Evolutionary conservation across 2,797 vertebrate genomes (phyloP), one percentile per base, ranked within the genome.

Genomic region (Scolopax bukidnonensis): DNA sequence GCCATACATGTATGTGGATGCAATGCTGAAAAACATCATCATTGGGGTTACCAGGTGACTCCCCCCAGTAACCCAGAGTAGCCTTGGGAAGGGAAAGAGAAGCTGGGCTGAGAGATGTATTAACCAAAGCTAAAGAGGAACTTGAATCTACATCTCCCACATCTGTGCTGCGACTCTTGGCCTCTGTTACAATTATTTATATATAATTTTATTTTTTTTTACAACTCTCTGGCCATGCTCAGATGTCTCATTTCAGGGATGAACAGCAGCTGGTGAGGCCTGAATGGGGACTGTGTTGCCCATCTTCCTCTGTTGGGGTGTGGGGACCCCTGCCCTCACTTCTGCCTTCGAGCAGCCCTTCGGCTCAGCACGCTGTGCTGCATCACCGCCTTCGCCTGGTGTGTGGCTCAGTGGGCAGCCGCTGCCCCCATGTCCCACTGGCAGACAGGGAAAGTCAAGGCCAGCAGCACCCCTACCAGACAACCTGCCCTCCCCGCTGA

Each of bases 311-410:
- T 85, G 56, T 1, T 1, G 5, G 68, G 50, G 17, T 48, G 10
- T 19, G n/a, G 28, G 54, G 6, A 79, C 10, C 56, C 69, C 47
- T 59, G 38, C 23, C 33, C 75, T 79, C 30, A 2, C 28, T 89
- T 70, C 71, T 89, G 87, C 75, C 68, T 47, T 48, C 0, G 0
- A 61, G 59, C 50, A 80, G 71, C 78, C n/a, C 47, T 38, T 38
- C 12, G 1, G 69, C 75, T 88, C 47, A 28, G 11, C 10, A 3
- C 11, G 25, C 43, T 47, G 56, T 14, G 12, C 61, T 24, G 47
- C 51, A 47, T 7, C 70, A 2, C 33, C 0, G 0, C 70, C 50
- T 7, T 1, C 3, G 2, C 40, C 38, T 2, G 0, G n/a, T 0
- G 0, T 21, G 38, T 2, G 0, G 11, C 56, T 0, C 0, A 71